Evolutionary conservation across 2,113 vertebrate species (phyloP), one percentile per base, ranked within the genome.

Genomic region (Ancistrus triradiatus): DNA sequence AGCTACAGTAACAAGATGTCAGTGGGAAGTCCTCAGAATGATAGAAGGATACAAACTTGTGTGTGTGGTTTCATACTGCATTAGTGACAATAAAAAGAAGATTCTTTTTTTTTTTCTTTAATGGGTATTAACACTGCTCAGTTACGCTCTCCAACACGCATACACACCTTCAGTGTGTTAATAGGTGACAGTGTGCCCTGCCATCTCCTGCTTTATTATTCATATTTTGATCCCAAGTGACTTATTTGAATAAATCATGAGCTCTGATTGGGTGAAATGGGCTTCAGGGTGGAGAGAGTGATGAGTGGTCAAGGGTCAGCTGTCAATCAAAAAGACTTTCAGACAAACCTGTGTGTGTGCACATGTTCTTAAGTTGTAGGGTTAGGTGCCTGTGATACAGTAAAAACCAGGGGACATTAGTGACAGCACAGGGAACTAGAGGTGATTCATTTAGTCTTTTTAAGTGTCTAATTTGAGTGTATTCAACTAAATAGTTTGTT

Each of bases 201-300:
- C 17, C 21, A 66, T 69, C 40, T 24, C 57, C 68, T 79, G 62
- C 68, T 85, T 84, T 75, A 89, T 87, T 84, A 86, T 85, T 87
- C 83, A 85, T 80, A 70, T 79, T 77, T 77, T 74, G 74, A 80
- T 84, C 83, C 81, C 53, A 67, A 74, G 68, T 84, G 83, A 86
- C 74, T 71, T 51, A 10, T 64, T 70, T 89, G 82, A 86, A 89
- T 87, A 74, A 86, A 87, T 85, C 83, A 89, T 74, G 66, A 78
- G 44, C 66, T 66, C 44, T 84, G 83, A 83, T 87, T 85, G 74
- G 64, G 19, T 64, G 63, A 47, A 59, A 63, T 48, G 42, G 43
- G 53, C 14, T 73, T 70, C 49, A 33, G 44, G 57, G 67, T 70
- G 62, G 62, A 17, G 38, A 48, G 57, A 38, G 31, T 38, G 55